Base-by-base conservation (phyloP, 2,888 invertebrate genomes). In the Trachelus troglodyta region DNA sequence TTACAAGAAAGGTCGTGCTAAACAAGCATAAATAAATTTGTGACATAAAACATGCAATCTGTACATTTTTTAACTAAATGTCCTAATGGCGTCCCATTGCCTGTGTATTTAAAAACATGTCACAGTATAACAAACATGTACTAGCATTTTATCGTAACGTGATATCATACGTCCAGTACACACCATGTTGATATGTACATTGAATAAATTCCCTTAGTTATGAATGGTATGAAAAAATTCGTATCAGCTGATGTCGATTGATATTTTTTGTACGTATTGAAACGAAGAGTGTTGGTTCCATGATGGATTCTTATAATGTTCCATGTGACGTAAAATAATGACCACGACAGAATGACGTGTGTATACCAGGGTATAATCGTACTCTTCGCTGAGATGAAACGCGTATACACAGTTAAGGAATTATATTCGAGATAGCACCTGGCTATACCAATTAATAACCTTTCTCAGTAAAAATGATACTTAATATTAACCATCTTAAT, bases 1-100 rank as follows among this genome's bases (percentile, higher is more conserved):
- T 33, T 31, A 56, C 78, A 69, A 79, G 80, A 82, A 81, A 81
- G 77, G 77, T 84, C 83, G 85, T 85, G 86, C 84, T 82, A 81
- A 71, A 79, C 77, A 86, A 85, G 83, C 85, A 81, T 79, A 74
- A 75, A 30, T 23, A 11, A 34, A 33, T 37, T n/a, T 37, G 11
- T 77, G 69, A 69, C 69, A 56, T 33, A 56, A 34, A 74, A 23
- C 74, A 34, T 74, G 74, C 74, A 74, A 34, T 74, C 11, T 74
- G 11, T n/a, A 56, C 23, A 69, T 30, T 69, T 33, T 71, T 1
- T 71, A 15, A 31, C 33, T 71, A 71, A 56, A 56, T 6, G 23
- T 56, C 40, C 6, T 56, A 23, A 56, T 56, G 40, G 23, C 23
- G 23, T 56, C 9, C 40, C 40, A 56, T 6, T 56, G 23, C 23